phyloP scores from a whole-genome alignment of 2,797 vertebrate genomes.

The Coranthus polyacanthus region DNA sequence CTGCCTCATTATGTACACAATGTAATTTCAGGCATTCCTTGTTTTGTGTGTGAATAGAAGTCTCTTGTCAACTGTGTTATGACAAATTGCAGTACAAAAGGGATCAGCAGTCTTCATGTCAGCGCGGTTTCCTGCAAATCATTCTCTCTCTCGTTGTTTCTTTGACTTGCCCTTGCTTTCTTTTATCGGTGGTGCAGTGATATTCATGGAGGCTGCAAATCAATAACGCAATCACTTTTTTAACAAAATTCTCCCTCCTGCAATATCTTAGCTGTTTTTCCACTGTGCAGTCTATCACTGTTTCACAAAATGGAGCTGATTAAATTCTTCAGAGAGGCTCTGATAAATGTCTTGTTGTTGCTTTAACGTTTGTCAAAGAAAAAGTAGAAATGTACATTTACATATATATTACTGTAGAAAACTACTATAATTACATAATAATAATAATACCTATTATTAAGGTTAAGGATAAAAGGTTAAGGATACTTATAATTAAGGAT shows the following conservation, averaged over 20 bases:
- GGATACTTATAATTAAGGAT: too few species aligned
- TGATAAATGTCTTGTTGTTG: too few species aligned
- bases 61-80: constrained; percentile 74
- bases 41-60: constrained; percentile 54
- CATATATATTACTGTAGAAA: too few species aligned
- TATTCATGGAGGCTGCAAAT: constrained; percentile 55
- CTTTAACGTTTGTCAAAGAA: too few species aligned
- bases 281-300: background rate
- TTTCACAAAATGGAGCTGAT: constrained; percentile 13
- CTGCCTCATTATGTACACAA: constrained; percentile 59
- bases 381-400: too few species aligned
- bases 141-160: background rate
- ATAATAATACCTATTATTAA: too few species aligned
- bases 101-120: constrained; percentile 71
- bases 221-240: constrained; percentile 61
- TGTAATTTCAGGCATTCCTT: constrained; percentile 48
- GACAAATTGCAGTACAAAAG: constrained; percentile 78
- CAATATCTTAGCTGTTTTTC: constrained; percentile 5
- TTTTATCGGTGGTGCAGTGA: constrained; percentile 42
- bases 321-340: constrained; percentile 4
- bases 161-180: constrained; percentile 20
- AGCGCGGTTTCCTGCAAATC: constrained; percentile 53
- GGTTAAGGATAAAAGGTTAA: too few species aligned
- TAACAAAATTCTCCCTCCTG: constrained; percentile 31
- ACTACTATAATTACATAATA: too few species aligned